Conservation (phyloP, 64 coral and sea anemone species). For the Dendronephthya gigantea region DNA sequence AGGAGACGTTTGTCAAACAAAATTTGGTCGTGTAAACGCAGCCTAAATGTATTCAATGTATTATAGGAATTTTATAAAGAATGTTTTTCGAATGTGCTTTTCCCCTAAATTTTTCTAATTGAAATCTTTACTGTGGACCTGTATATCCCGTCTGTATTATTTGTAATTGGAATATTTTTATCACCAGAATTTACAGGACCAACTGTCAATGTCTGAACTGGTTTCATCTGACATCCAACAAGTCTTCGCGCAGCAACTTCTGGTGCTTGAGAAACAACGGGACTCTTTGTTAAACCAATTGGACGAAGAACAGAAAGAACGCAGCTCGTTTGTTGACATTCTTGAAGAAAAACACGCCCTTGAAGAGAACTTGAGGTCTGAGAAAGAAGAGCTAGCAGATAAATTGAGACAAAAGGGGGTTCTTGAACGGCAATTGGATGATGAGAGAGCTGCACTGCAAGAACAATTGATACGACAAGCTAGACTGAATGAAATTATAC, state of each 20-base stretch:
- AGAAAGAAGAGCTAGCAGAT: constrained; percentile 63
- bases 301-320: constrained; percentile 86
- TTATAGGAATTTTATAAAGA: no score
- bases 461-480: constrained; percentile 84
- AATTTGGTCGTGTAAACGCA: no score
- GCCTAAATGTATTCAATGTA: no score
- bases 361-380: constrained; percentile 76
- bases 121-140: no score
- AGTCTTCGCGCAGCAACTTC: constrained; percentile 75
- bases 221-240: constrained; percentile 85
- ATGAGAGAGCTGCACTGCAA: constrained; percentile 72
- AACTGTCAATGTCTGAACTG: constrained; percentile 69
- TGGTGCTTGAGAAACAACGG: constrained; percentile 67
- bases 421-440: constrained; percentile 67
- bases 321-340: constrained; percentile 73
- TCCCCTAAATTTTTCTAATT: no score
- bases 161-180: background rate
- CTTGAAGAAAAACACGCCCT: constrained; percentile 79
- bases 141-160: background rate
- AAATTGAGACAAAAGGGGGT: constrained; percentile 89
- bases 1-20: no score
- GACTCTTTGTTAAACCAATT: constrained; percentile 71
- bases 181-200: constrained; percentile 76
- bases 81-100: no score
- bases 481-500: constrained; percentile 88